Evolutionary conservation across 2,797 vertebrate species (phyloP).

Genomic region (Pogoniulus pusillus): DNA sequence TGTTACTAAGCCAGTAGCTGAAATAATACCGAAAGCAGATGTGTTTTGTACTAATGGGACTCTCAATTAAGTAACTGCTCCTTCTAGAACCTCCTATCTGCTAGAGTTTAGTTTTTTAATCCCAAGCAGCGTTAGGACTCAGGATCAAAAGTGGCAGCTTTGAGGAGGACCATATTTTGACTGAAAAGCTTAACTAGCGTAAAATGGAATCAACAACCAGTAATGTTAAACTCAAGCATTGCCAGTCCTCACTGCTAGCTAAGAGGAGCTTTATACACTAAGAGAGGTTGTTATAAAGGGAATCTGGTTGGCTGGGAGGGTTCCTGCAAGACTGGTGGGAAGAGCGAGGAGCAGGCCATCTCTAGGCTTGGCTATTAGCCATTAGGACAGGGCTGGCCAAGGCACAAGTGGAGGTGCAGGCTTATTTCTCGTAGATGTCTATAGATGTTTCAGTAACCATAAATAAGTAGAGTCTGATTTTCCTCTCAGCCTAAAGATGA

Average conservation of each 20-base stretch:
- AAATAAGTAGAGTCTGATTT: neutral
- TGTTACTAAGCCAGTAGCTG: neutral
- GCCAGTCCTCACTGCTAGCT: neutral
- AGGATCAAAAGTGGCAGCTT: neutral
- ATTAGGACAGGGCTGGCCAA: neutral
- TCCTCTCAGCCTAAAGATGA: neutral
- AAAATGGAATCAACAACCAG: neutral
- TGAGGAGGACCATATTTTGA: neutral
- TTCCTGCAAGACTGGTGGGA: neutral
- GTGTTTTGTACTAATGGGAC: neutral
- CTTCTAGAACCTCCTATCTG: neutral
- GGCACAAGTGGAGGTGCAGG: neutral
- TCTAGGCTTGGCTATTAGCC: neutral
- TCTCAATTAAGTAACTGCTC: neutral
- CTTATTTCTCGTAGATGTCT: neutral
- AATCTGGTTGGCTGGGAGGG: neutral
- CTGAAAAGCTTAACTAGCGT: neutral
- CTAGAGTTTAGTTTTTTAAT: neutral
- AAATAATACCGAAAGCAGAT: neutral
- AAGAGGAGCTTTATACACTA: rapidly evolving
- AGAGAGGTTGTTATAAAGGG: neutral
- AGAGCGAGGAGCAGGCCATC: neutral
- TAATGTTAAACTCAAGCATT: rapidly evolving
- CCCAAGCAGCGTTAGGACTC: neutral
- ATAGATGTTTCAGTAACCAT: neutral